Evolutionary conservation across 2,113 vertebrate genomes (phyloP).

Genomic region (Microtus pennsylvanicus): DNA sequence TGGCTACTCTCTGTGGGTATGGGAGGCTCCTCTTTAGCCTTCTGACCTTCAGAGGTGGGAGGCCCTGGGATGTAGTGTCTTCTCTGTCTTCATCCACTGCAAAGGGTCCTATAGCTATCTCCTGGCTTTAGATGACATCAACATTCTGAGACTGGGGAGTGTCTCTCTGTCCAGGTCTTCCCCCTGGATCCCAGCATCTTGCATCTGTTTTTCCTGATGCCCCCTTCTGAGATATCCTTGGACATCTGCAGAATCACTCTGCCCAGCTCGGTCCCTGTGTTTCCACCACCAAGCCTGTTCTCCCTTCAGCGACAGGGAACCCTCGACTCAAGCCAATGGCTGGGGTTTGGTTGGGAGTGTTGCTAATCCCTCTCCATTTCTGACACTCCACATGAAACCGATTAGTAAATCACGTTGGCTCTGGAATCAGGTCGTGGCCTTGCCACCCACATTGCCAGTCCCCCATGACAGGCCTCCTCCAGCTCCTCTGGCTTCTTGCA

Average conservation of each 20-base stretch:
- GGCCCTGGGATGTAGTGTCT: no score
- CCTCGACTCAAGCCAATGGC: background rate
- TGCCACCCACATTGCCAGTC: background rate
- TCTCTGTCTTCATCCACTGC: background rate
- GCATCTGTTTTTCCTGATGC: fast-evolving
- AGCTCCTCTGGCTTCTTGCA: background rate
- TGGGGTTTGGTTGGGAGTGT: background rate
- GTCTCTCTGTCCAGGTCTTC: background rate
- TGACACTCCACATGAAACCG: background rate
- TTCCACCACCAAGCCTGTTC: background rate
- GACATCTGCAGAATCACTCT: fast-evolving
- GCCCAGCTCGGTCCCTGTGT: fast-evolving
- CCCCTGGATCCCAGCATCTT: background rate
- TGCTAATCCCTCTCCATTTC: background rate
- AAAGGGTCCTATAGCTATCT: fast-evolving
- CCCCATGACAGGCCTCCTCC: background rate
- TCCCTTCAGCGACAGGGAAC: background rate
- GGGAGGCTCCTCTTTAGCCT: background rate
- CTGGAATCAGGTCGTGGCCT: background rate
- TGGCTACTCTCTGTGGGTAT: fast-evolving
- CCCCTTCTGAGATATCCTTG: background rate
- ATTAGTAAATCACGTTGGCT: background rate
- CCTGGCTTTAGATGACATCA: no score
- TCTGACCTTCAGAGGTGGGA: background rate
- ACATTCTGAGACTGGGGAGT: background rate